phyloP scores from a whole-genome alignment of 2,113 vertebrate species.

The Cebus imitator region DNA sequence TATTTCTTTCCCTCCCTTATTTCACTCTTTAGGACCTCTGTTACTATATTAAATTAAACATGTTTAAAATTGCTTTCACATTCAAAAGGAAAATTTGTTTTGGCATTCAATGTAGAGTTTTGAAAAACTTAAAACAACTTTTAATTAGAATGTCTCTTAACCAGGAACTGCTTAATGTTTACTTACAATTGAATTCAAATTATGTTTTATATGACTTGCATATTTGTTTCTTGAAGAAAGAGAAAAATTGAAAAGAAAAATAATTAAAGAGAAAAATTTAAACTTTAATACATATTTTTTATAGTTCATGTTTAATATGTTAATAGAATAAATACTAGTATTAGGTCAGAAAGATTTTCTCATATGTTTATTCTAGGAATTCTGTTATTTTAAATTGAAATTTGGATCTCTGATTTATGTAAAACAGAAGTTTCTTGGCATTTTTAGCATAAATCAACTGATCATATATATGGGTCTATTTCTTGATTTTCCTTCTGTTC shows the following conservation, averaged over 20 bases:
- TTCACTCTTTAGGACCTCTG: background rate
- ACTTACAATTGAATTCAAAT: background rate
- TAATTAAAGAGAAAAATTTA: background rate
- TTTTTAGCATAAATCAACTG: background rate
- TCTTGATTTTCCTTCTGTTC: background rate
- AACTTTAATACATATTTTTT: background rate
- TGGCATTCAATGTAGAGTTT: background rate
- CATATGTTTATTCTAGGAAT: background rate
- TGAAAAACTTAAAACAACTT: background rate
- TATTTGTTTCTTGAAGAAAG: background rate
- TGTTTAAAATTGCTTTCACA: background rate
- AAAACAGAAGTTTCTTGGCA: background rate
- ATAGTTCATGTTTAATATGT: background rate
- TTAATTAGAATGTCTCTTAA: background rate
- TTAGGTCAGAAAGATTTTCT: background rate
- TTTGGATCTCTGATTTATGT: background rate
- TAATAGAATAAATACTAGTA: background rate
- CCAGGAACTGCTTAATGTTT: background rate
- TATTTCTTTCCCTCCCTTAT: background rate
- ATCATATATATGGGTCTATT: background rate
- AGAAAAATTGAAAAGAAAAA: no score
- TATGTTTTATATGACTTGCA: background rate
- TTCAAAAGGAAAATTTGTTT: background rate
- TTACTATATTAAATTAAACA: background rate
- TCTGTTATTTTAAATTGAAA: background rate